Base-by-base conservation (phyloP, 1,140 invertebrate species). In the Drosophila nannoptera region DNA sequence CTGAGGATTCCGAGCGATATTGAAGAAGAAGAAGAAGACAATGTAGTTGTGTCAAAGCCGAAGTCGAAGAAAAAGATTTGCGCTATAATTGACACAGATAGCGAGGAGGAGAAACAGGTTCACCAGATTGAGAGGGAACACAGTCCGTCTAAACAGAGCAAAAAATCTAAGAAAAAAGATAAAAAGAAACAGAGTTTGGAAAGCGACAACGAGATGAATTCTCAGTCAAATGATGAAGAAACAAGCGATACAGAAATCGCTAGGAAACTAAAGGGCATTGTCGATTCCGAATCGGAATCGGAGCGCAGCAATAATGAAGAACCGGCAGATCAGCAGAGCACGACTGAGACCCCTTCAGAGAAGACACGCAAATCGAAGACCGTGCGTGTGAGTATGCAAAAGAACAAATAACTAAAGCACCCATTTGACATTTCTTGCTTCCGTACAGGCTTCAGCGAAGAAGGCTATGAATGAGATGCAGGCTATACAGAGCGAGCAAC, bases 401-500 rank as follows among this genome's bases (percentile, higher is more conserved):
- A 7, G 4, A 5, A 14, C 2, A 12, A n/a, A 38, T 42, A 31
- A 42, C 7, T 3, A 29, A 22, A 7, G 0, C 0, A 29, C 7
- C 12, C 0, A 7, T 4, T 14, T 4, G 58, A 65, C 7, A 6
- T 31, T 29, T 12, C 7, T n/a, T 33, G 5, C 36, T 12, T 14
- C 22, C 14, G 56, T 61, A 5, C 48, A 91, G 90, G 89, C 90
- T 56, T 91, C 90, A 5, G 89, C 83, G 0, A 90, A 90, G 73
- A 87, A 90, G 43, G 90, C 90, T 2, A 38, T 89, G 7, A 76
- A 90, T 50, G 82, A 84, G 40, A 90, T 90, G 70, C 88, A 89
- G 77, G 87, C 89, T 55, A 90, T 91, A 46, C 83, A 89, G 46
- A 90, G 90, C 33, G 90, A 91, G 76, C 90, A 90, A 8, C 94